Evolutionary conservation across 2,797 vertebrate genomes (phyloP).

Genomic region (Liasis olivaceus): DNA sequence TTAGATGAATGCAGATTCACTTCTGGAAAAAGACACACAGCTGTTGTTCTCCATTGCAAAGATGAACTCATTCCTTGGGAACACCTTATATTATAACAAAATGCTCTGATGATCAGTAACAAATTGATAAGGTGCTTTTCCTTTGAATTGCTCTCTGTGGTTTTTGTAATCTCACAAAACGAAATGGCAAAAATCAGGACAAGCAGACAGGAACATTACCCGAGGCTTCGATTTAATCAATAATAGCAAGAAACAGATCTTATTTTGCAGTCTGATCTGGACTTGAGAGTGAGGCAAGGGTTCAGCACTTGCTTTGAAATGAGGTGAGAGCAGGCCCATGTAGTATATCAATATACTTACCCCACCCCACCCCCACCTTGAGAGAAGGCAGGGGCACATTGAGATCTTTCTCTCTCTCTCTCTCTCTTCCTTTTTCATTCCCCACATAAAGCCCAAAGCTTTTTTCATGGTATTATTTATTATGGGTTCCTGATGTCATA

Average conservation of each 20-base stretch:
- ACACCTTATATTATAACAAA: neutral
- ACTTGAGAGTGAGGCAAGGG: neutral
- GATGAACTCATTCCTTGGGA: constrained; percentile 2
- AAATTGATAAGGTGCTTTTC: constrained; percentile 12
- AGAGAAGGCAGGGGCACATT: neutral
- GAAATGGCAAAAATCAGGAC: neutral
- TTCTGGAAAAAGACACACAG: constrained; percentile 6
- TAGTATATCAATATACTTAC: neutral
- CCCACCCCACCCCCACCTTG: neutral
- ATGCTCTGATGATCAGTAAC: neutral
- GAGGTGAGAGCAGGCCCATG: neutral
- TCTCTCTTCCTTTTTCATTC: neutral
- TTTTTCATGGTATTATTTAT: neutral
- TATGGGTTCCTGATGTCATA: neutral
- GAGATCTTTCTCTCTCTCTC: neutral
- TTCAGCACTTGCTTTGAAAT: neutral
- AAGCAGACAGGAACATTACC: neutral
- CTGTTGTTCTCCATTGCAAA: constrained; percentile 6
- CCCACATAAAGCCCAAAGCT: constrained; percentile 2
- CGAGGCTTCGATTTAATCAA: neutral
- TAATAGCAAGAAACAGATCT: neutral
- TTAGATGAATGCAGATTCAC: constrained; percentile 18
- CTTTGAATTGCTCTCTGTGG: neutral
- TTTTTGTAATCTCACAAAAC: constrained; percentile 6
- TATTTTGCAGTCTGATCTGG: neutral